Conservation (phyloP, 2,888 invertebrate species). For the Eilema caniola region DNA sequence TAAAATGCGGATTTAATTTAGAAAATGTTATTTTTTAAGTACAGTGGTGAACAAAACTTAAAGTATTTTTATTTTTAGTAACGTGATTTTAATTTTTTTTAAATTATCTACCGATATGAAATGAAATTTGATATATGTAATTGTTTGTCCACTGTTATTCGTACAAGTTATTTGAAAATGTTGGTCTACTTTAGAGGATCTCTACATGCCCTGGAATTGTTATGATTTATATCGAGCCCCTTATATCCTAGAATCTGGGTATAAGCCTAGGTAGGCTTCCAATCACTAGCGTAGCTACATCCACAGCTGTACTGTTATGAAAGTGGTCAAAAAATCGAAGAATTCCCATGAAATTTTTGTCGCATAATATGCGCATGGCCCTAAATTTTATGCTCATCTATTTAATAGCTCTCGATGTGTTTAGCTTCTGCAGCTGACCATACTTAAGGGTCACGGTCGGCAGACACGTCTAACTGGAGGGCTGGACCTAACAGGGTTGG, state of each 20-base stretch:
- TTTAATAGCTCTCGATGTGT: background rate
- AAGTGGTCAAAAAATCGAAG: background rate
- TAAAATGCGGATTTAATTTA: background rate
- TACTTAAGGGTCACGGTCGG: slow-evolving; percentile 45
- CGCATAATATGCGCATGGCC: no score
- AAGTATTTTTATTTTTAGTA: background rate
- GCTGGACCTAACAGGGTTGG: slow-evolving; percentile 38
- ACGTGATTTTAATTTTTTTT: background rate
- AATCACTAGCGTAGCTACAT: background rate
- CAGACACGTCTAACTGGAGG: slow-evolving; percentile 31
- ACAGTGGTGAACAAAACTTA: background rate
- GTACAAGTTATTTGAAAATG: no score
- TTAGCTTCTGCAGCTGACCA: slow-evolving; percentile 6
- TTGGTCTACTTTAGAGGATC: no score
- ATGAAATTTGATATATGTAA: no score
- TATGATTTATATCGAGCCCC: background rate
- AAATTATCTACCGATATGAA: no score
- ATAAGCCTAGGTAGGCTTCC: background rate
- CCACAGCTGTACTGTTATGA: background rate
- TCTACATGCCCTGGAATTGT: no score
- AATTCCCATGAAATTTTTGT: background rate
- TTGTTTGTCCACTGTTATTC: no score
- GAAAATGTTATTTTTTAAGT: background rate
- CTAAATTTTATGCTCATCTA: background rate
- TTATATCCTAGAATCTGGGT: background rate